Evolutionary conservation across 2,888 invertebrate species (phyloP).

Genomic region (Pandemis cinnamomeana): DNA sequence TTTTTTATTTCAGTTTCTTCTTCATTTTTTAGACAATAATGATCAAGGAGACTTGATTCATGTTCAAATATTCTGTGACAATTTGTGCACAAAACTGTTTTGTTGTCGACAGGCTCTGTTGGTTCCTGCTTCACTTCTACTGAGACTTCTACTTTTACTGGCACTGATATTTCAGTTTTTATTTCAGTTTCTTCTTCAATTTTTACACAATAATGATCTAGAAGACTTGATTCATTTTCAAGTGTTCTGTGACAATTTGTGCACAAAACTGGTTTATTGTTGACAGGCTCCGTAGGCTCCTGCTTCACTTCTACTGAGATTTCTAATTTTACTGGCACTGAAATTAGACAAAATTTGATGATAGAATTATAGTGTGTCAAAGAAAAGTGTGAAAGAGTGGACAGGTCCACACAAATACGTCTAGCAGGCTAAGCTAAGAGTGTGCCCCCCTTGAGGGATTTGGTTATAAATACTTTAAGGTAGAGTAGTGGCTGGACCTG

Average conservation of each 20-base stretch:
- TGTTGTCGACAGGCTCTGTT: background rate
- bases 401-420: background rate
- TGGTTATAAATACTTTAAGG: too few species aligned
- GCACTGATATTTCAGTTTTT: background rate
- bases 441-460: too few species aligned
- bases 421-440: too few species aligned
- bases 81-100: too few species aligned
- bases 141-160: background rate
- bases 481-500: too few species aligned
- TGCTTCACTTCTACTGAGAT: background rate
- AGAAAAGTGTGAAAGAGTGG: background rate
- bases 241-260: too few species aligned
- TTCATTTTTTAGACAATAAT: background rate
- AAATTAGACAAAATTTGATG: background rate
- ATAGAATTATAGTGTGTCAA: background rate
- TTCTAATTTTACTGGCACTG: background rate
- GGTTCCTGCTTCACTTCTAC: background rate
- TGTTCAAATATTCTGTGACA: background rate
- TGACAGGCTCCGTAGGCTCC: background rate
- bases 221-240: background rate
- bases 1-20: background rate
- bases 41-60: background rate
- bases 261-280: too few species aligned
- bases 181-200: background rate
- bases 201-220: background rate